These are phyloP conservation scores for Atrichornis clamosus DNA, from an alignment of 2,113 vertebrate species.

Conservation along the genomic window DNA sequence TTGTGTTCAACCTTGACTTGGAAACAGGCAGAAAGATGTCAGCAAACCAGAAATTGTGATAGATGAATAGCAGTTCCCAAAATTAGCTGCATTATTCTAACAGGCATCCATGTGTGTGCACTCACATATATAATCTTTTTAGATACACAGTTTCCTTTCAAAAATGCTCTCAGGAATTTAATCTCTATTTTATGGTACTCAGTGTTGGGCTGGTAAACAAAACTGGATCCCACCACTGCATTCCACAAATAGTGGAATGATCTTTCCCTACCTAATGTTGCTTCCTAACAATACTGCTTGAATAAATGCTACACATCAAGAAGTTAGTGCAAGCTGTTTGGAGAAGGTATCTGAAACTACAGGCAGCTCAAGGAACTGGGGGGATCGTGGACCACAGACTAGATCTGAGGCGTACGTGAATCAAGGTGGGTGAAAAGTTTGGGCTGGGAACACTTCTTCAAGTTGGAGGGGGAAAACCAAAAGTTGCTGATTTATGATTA, in stretches of 20 bases:
- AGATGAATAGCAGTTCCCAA: not conserved
- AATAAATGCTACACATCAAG: not conserved
- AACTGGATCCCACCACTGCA: not conserved
- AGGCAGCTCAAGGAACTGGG: not conserved
- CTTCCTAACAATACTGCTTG: not conserved
- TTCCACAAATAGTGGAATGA: not conserved
- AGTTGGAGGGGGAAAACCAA: not conserved
- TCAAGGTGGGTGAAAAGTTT: not conserved
- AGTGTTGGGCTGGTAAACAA: not conserved
- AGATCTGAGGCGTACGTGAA: not conserved
- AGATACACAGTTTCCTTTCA: not conserved
- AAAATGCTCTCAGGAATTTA: not conserved
- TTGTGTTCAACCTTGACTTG: not conserved
- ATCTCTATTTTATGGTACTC: not conserved
- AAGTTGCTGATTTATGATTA: not conserved
- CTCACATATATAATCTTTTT: not conserved
- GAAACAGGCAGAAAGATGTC: not conserved
- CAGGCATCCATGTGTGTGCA: not conserved
- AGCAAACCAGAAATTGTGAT: not conserved
- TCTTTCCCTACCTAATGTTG: not conserved
- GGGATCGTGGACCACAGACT: accelerated
- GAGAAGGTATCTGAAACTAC: not conserved
- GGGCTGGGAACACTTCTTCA: not conserved
- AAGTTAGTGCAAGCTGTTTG: not conserved
- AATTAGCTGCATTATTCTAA: not conserved